phyloP scores from a whole-genome alignment of 2,797 vertebrate species.

The Hylomyscus alleni region DNA sequence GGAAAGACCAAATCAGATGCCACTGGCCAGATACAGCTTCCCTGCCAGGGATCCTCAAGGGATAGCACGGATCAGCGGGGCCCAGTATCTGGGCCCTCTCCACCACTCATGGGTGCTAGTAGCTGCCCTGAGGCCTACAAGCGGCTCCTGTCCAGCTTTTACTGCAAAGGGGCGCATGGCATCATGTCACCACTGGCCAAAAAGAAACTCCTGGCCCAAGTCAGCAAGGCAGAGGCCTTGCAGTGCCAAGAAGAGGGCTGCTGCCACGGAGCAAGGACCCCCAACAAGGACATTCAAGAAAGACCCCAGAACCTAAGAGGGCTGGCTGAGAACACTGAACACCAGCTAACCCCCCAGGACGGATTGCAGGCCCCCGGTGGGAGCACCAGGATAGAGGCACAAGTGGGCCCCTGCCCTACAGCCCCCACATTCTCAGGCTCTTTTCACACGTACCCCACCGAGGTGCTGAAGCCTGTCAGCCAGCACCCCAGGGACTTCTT shows the following conservation, averaged over 20 bases:
- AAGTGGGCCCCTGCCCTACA: conserved; percentile 80
- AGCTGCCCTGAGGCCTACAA: conserved; percentile 86
- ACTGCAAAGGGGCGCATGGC: conserved; percentile 87
- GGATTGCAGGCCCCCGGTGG: conserved; percentile 78
- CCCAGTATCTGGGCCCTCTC: background rate
- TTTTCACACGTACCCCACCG: conserved; percentile 81
- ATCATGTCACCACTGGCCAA: conserved; percentile 98
- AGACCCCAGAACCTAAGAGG: conserved; percentile 72
- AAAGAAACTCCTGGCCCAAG: conserved; percentile 96
- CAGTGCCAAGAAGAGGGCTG: conserved; percentile 81
- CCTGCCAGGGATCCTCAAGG: background rate
- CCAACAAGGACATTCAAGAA: conserved; percentile 81
- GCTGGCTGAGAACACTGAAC: background rate
- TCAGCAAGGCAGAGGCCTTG: conserved; percentile 90
- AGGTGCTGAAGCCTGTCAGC: conserved; percentile 78
- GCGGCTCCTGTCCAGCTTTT: conserved; percentile 86
- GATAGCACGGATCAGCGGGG: background rate
- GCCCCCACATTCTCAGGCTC: conserved; percentile 87
- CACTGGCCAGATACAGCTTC: background rate
- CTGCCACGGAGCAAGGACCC: conserved; percentile 69
- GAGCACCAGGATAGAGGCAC: conserved; percentile 78
- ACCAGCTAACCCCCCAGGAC: conserved; percentile 13
- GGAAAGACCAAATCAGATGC: conserved; percentile 73
- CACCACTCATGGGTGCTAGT: conserved; percentile 13
- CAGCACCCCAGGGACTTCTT: conserved; percentile 83